These are phyloP conservation scores for Drosophila kuntzei DNA, from an alignment of 2,888 invertebrate species.

Conservation along the genomic window DNA sequence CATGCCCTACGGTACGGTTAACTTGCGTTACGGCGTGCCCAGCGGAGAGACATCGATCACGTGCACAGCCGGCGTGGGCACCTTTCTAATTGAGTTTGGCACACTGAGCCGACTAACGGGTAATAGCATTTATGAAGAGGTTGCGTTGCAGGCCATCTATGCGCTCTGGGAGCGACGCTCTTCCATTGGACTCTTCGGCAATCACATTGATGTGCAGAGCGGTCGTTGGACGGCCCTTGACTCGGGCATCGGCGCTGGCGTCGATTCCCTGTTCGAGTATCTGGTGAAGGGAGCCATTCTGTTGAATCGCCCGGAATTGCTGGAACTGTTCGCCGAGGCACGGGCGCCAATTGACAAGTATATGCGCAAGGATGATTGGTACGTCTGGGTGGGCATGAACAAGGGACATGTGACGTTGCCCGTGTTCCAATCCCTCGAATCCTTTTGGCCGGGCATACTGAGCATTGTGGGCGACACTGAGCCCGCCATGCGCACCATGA, in stretches of 20 bases:
- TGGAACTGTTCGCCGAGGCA: conserved; percentile 95
- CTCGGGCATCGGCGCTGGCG: conserved; percentile 98
- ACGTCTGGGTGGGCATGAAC: conserved; percentile 99
- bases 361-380: conserved; percentile 98
- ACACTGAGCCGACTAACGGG: conserved; percentile 96
- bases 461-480: conserved; percentile 94
- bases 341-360: conserved; percentile 92
- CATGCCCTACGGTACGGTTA: conserved; percentile 99
- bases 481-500: conserved; percentile 95
- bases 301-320: conserved; percentile 94
- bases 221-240: conserved; percentile 99
- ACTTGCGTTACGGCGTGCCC: conserved; percentile 95
- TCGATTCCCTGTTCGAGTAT: conserved; percentile 99
- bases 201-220: conserved; percentile 97
- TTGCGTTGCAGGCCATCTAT: conserved; percentile 95
- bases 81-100: conserved; percentile 98
- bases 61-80: conserved; percentile 99
- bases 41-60: conserved; percentile 97
- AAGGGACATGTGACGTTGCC: conserved; percentile 97
- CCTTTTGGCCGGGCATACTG: conserved; percentile 99
- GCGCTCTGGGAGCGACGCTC: conserved; percentile 95
- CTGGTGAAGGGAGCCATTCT: conserved; percentile 97
- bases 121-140: conserved; percentile 97
- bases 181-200: conserved; percentile 95
- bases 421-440: conserved; percentile 99